Conservation (phyloP, 2,797 vertebrate genomes). For the Tenualosa thibaudeaui region DNA sequence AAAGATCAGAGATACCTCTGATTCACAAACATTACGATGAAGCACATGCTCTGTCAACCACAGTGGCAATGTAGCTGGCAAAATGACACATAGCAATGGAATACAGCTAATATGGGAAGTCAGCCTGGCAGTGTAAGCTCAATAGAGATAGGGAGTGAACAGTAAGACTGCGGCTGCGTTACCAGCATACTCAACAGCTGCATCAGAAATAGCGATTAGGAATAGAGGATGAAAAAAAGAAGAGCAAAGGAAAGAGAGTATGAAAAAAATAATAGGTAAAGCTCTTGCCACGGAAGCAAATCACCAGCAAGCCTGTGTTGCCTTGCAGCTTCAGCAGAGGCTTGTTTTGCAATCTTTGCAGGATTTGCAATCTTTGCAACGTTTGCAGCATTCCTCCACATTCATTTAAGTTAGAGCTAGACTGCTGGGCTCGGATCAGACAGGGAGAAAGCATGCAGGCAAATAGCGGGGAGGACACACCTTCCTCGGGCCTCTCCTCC, state of each 20-base stretch:
- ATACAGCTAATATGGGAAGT: constrained; percentile 56
- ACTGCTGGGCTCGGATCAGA: constrained; percentile 48
- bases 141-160: constrained; percentile 53
- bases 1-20: constrained; percentile 30
- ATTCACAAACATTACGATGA: constrained; percentile 43
- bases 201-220: constrained; percentile 61
- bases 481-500: constrained; percentile 82
- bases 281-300: constrained; percentile 64
- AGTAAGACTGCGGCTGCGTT: constrained; percentile 66
- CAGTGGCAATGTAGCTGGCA: constrained; percentile 73
- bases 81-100: constrained; percentile 69
- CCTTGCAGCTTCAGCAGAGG: constrained; percentile 79
- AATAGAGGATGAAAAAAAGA: constrained; percentile 59
- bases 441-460: constrained; percentile 83
- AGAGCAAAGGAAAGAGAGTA: constrained; percentile 53
- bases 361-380: constrained; percentile 28
- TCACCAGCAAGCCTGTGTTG: constrained; percentile 82
- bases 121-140: constrained; percentile 57
- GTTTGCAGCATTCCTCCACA: constrained; percentile 66
- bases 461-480: constrained; percentile 85
- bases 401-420: constrained; percentile 42
- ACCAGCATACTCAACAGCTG: constrained; percentile 58
- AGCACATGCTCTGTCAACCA: constrained; percentile 48
- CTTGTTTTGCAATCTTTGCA: constrained; percentile 29
- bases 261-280: constrained; percentile 62